phyloP scores from a whole-genome alignment of 2,888 invertebrate genomes.

The Limnephilus marmoratus region DNA sequence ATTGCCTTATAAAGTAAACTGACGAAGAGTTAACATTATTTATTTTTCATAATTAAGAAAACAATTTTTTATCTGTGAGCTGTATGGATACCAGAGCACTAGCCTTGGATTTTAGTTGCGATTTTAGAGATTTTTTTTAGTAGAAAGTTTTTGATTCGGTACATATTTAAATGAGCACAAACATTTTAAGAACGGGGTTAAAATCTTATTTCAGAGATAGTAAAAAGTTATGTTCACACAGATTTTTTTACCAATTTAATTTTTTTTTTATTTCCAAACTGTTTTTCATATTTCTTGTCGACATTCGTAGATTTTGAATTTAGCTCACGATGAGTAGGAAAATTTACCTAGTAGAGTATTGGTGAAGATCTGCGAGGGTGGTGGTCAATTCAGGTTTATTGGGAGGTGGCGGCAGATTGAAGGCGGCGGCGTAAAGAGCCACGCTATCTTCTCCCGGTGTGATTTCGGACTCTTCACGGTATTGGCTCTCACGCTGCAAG shows the following conservation, averaged over 20 bases:
- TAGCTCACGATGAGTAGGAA: neutral
- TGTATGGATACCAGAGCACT: neutral
- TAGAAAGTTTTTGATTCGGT: neutral
- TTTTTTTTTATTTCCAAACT: too few relatives aligned
- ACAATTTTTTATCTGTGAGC: neutral
- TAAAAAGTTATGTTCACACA: neutral
- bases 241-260: neutral
- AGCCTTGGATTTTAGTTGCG: neutral
- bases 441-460: slow-evolving; percentile 60
- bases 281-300: neutral
- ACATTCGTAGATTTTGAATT: neutral
- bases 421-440: slow-evolving; percentile 63
- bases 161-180: neutral
- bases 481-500: neutral
- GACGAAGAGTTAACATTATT: too few relatives aligned
- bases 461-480: neutral
- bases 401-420: slow-evolving; percentile 49
- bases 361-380: neutral
- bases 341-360: neutral
- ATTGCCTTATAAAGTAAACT: too few relatives aligned
- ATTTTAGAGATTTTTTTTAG: too few relatives aligned
- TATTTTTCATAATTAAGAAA: too few relatives aligned
- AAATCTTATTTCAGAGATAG: neutral
- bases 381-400: neutral
- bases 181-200: neutral